Conservation (phyloP, 2,113 vertebrate genomes). For the Himantopus leucocephalus region DNA sequence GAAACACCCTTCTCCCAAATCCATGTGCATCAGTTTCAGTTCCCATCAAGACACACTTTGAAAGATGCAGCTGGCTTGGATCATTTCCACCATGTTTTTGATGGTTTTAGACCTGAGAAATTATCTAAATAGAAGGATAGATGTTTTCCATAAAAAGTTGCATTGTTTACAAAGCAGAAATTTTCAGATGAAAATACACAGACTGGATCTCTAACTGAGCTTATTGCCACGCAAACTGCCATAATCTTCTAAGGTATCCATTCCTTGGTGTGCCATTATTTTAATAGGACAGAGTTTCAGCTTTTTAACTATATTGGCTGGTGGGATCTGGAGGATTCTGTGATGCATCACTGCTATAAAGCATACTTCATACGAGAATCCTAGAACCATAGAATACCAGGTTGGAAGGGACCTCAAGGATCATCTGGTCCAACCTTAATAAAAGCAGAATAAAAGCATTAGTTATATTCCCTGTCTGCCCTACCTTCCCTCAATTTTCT, state of each 20-base stretch:
- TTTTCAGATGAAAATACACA: background rate
- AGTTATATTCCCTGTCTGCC: background rate
- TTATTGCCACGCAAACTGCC: background rate
- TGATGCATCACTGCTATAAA: background rate
- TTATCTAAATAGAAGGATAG: background rate
- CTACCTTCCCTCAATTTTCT: background rate
- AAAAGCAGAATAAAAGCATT: background rate
- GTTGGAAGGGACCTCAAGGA: background rate
- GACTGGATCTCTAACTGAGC: background rate
- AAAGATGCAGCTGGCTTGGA: background rate
- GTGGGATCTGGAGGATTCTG: background rate
- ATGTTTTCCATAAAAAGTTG: background rate
- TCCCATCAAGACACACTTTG: background rate
- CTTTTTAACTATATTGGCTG: background rate
- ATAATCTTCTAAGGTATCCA: background rate
- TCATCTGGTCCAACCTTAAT: background rate
- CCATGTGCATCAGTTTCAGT: background rate
- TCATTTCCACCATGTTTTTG: background rate
- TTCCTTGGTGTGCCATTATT: background rate
- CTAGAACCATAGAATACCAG: background rate
- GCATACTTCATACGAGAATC: background rate
- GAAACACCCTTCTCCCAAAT: background rate
- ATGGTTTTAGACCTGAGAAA: background rate
- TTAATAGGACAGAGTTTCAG: background rate
- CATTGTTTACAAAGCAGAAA: background rate